Evolutionary conservation across 2,888 invertebrate species (phyloP), one percentile per base, ranked within the genome.

Genomic region (Caenorhabditis japonica): DNA sequence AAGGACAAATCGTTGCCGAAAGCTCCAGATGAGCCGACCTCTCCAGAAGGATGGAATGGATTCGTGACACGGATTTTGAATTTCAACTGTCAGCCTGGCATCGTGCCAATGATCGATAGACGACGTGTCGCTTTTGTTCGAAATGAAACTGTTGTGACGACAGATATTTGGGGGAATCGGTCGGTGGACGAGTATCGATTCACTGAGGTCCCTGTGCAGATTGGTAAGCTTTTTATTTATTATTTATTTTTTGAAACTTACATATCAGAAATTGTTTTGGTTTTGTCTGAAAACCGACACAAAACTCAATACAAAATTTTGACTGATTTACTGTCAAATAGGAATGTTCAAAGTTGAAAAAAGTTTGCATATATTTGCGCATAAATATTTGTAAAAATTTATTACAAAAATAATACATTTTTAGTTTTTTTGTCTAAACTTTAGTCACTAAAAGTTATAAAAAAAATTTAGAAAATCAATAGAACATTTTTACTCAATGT

Each of bases 81-180:
- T 13, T 69, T 62, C 56, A 60, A 69, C 13, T 59, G 61, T 41
- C 38, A 46, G 10, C 74, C 74, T 5, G 62, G 58, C 5, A 69
- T 74, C 27, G 47, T 74, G 17, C 69, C 62, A 15, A 73, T 73
- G 68, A 58, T 51, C 5, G 74, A 74, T 36, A n/a, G 59, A 33
- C 5, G 36, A 43, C 27, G 47, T 15, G 62, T 74, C 5, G 74
- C 58, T 10, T 74, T 74, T 39, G 62, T 74, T 1, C 13, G 74
- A 23, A 74, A 53, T 41, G 74, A 74, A 7, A 69, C 51, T 0
- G 69, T 74, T 10, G 62, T 69, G 19, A 69, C 58, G 10, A 68
- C 56, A 4, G 59, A 69, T 49, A 30, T 74, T 5, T 49, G 53
- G 39, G 74, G 69, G 17, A 47, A 49, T 15, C 41, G 55, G 27